Percentiles rank a stretch among this genome's conserved stretches.
These are phyloP conservation scores for Notamacropus eugenii DNA, from an alignment of 2,797 vertebrate species.

Conservation along the genomic window DNA sequence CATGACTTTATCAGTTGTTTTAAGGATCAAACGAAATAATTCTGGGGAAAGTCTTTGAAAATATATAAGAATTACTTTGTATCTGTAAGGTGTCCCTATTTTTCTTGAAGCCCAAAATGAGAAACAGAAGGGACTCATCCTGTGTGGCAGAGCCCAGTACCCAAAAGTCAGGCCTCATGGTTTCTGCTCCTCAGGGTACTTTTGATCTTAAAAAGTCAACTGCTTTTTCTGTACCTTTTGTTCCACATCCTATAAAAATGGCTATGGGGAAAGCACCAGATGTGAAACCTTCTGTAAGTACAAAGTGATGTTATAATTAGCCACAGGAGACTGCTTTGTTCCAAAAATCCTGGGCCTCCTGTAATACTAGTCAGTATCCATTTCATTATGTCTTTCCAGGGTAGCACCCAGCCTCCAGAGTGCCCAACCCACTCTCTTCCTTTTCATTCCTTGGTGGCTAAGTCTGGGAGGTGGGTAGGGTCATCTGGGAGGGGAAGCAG, in stretches of 20 bases:
- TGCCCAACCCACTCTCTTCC: not conserved
- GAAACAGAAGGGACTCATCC: not conserved
- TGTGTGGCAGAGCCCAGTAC: not conserved
- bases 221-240: conserved; percentile 40
- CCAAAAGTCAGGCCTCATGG: not conserved
- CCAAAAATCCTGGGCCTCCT: conserved; percentile 5
- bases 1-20: not conserved
- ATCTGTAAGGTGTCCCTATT: not conserved
- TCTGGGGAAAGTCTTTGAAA: not conserved
- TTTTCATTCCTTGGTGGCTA: conserved; percentile 22
- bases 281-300: conserved; percentile 7
- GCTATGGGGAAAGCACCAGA: not conserved
- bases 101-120: not conserved
- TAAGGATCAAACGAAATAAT: not conserved
- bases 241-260: conserved; percentile 45
- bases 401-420: conserved; percentile 28
- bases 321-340: conserved; percentile 46
- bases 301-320: conserved; percentile 59
- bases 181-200: conserved; percentile 1
- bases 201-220: conserved; percentile 61
- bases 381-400: conserved; percentile 43
- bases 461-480: not conserved
- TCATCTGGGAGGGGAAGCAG: not conserved
- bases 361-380: conserved; percentile 21
- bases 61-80: not conserved